phyloP scores from a whole-genome alignment of 2,113 vertebrate species.

The Menidia beryllina region DNA sequence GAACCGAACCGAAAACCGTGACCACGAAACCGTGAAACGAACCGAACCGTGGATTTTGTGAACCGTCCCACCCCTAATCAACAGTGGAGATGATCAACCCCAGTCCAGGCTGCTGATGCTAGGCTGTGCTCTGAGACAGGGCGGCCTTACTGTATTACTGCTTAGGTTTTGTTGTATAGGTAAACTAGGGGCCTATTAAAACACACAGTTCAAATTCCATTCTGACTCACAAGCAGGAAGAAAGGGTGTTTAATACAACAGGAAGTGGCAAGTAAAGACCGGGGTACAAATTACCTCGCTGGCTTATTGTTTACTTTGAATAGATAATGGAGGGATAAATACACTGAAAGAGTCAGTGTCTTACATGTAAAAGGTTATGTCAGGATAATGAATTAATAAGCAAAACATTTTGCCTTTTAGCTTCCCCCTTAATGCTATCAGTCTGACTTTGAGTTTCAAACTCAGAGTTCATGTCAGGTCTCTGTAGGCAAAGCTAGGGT shows the following conservation, averaged over 20 bases:
- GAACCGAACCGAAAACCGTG: too few relatives aligned
- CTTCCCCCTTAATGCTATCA: slow-evolving; percentile 2
- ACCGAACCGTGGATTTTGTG: too few relatives aligned
- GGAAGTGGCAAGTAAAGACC: slow-evolving; percentile 56
- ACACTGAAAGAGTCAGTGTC: slow-evolving; percentile 5
- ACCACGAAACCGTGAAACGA: too few relatives aligned
- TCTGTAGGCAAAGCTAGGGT: neutral
- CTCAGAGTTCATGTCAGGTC: neutral
- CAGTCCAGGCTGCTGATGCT: slow-evolving; percentile 18
- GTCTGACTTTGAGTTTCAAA: slow-evolving; percentile 3
- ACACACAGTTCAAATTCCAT: slow-evolving; percentile 13
- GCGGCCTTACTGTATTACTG: slow-evolving; percentile 1
- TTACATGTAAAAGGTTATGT: slow-evolving; percentile 2
- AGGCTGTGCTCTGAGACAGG: neutral
- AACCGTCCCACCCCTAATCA: too few relatives aligned
- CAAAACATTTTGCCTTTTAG: neutral
- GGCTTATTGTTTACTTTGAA: slow-evolving; percentile 37
- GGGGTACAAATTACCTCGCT: slow-evolving; percentile 30
- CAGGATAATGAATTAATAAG: slow-evolving; percentile 1
- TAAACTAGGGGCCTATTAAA: too few relatives aligned
- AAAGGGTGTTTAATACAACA: slow-evolving; percentile 45
- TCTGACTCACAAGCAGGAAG: slow-evolving; percentile 70
- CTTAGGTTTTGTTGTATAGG: neutral
- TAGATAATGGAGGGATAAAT: slow-evolving; percentile 7
- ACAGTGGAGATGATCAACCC: too few relatives aligned